Conservation (phyloP, 2,888 invertebrate genomes). For the Ornithoptera priamus region DNA sequence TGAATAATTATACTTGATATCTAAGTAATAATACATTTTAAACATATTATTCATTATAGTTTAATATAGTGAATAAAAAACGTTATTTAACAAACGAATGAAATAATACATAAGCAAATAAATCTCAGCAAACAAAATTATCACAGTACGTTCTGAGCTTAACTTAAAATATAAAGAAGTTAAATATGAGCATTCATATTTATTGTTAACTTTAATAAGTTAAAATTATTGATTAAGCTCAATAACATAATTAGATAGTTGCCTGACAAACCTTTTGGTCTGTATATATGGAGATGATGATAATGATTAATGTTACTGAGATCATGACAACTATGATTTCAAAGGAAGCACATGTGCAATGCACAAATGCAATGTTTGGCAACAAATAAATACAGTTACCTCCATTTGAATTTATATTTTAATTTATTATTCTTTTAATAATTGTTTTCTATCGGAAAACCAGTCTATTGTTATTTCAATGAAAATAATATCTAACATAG, state of each 20-base stretch:
- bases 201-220: neutral
- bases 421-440: neutral
- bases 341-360: neutral
- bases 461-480: too few relatives aligned
- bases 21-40: neutral
- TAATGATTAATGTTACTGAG: neutral
- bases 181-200: neutral
- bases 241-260: neutral
- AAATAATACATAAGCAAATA: conserved; percentile 23
- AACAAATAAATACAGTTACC: neutral
- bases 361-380: neutral
- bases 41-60: neutral
- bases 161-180: conserved; percentile 22
- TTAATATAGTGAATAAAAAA: neutral
- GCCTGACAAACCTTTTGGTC: too few relatives aligned
- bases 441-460: neutral
- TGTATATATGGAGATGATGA: neutral
- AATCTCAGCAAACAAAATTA: conserved; percentile 42
- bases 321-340: neutral
- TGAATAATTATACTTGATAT: neutral
- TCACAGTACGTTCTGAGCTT: conserved; percentile 69
- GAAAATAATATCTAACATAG: too few relatives aligned
- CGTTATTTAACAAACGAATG: neutral
- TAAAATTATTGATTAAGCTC: neutral
- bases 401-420: neutral